Percentiles rank a stretch among this genome's conserved stretches.
These are phyloP conservation scores for Brachyptera risi DNA, from an alignment of 2,888 invertebrate genomes.

Conservation along the genomic window DNA sequence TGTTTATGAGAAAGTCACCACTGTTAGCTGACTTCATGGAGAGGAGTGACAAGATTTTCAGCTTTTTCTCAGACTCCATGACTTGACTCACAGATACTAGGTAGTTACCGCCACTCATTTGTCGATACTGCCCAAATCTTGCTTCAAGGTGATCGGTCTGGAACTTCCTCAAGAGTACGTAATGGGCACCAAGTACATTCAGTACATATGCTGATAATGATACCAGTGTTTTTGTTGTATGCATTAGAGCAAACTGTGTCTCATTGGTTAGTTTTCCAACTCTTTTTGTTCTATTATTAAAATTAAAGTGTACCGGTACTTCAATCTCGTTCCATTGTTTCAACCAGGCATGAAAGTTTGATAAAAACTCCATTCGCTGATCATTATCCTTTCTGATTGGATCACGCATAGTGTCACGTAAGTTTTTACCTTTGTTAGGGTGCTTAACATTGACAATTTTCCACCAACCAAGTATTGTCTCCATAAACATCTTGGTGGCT, in stretches of 20 bases:
- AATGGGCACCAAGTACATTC: neutral
- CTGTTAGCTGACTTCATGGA: neutral
- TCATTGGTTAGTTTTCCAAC: neutral
- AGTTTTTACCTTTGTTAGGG: neutral
- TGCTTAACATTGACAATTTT: neutral
- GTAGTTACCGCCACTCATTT: constrained; percentile 31
- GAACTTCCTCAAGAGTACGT: constrained; percentile 33
- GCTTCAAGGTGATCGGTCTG: constrained; percentile 33
- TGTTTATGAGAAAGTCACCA: neutral
- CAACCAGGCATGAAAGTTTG: neutral
- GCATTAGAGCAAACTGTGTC: neutral
- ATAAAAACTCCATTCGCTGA: neutral
- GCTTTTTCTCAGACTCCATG: constrained; percentile 31
- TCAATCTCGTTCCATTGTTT: neutral
- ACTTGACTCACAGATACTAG: constrained; percentile 24
- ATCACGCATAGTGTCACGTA: neutral
- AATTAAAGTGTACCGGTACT: neutral
- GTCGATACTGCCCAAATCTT: constrained; percentile 31
- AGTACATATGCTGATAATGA: neutral
- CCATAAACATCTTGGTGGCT: neutral
- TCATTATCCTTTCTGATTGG: neutral
- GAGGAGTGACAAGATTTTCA: neutral
- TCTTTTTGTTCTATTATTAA: neutral
- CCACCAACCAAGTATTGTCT: neutral
- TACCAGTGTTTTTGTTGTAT: neutral